phyloP scores from a whole-genome alignment of 2,797 vertebrate genomes.

The Serranus cabrilla region DNA sequence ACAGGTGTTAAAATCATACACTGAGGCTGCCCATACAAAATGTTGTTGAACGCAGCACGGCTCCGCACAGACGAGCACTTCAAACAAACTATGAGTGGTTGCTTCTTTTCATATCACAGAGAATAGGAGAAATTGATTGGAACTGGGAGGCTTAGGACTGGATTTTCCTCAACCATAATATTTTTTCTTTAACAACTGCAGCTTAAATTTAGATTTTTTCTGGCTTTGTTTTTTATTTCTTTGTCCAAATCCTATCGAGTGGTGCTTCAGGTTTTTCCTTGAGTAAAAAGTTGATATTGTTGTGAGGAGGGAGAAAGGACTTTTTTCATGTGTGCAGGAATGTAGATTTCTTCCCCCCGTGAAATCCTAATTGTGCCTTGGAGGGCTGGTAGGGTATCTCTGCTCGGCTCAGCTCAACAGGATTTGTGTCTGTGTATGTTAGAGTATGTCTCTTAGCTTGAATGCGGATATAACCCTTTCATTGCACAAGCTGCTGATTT shows the following conservation, averaged over 20 bases:
- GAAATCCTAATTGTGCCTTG: conserved; percentile 93
- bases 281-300: conserved; percentile 88
- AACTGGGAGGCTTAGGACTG: conserved; percentile 81
- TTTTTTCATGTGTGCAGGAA: conserved; percentile 89
- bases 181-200: conserved; percentile 81
- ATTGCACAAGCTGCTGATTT: conserved; percentile 85
- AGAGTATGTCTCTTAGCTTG: conserved; percentile 84
- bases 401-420: conserved; percentile 88
- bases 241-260: conserved; percentile 86
- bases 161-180: conserved; percentile 78
- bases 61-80: conserved; percentile 71
- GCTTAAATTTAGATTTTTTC: conserved; percentile 82
- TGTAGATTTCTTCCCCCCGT: conserved; percentile 89
- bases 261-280: conserved; percentile 87
- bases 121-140: conserved; percentile 85
- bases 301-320: conserved; percentile 84
- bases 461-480: conserved; percentile 89
- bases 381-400: conserved; percentile 89
- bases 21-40: conserved; percentile 58
- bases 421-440: conserved; percentile 89
- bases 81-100: conserved; percentile 81
- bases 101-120: conserved; percentile 80
- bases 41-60: conserved; percentile 60
- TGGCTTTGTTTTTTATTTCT: conserved; percentile 81
- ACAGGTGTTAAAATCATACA: conserved; percentile 71